Percentiles rank a stretch among this genome's conserved stretches.
Evolutionary conservation across 1,140 invertebrate species (phyloP).

Genomic region (Gryllus bimaculatus): DNA sequence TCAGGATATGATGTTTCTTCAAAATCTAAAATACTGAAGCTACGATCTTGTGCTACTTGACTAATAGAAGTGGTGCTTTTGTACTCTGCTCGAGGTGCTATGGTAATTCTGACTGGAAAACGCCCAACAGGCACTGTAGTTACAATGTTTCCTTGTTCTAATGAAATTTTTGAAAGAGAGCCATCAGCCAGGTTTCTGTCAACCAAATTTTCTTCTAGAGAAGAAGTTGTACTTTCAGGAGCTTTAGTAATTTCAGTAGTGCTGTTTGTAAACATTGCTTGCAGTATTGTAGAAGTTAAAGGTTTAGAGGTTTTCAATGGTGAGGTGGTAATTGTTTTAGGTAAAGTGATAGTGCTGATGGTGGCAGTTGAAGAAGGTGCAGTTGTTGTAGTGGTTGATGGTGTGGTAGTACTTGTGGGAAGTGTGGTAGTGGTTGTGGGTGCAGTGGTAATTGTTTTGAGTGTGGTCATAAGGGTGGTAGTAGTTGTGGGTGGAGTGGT

Average conservation of each 20-base stretch:
- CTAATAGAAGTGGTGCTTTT: not conserved
- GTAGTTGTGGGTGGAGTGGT: not conserved
- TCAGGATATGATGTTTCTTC: not conserved
- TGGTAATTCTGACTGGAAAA: not conserved
- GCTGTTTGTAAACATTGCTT: not conserved
- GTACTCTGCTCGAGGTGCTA: not conserved
- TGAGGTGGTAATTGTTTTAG: not conserved
- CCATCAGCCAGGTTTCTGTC: not conserved
- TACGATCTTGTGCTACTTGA: not conserved
- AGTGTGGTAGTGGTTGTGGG: slow-evolving; percentile 10
- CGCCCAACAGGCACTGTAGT: not conserved
- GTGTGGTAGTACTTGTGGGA: slow-evolving; percentile 13
- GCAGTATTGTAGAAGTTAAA: not conserved
- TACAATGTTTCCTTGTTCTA: not conserved
- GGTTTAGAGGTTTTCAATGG: not conserved
- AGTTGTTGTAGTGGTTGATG: slow-evolving; percentile 9
- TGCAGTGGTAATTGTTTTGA: not conserved
- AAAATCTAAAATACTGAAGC: not conserved
- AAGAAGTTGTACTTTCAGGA: not conserved
- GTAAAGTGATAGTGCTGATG: not conserved
- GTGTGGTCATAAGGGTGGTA: not conserved
- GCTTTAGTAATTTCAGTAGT: not conserved
- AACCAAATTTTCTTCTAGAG: not conserved
- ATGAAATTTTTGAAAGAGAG: not conserved
- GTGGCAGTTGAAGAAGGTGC: not conserved